Evolutionary conservation across 2,888 invertebrate genomes (phyloP).

Genomic region (Cephus runcator): DNA sequence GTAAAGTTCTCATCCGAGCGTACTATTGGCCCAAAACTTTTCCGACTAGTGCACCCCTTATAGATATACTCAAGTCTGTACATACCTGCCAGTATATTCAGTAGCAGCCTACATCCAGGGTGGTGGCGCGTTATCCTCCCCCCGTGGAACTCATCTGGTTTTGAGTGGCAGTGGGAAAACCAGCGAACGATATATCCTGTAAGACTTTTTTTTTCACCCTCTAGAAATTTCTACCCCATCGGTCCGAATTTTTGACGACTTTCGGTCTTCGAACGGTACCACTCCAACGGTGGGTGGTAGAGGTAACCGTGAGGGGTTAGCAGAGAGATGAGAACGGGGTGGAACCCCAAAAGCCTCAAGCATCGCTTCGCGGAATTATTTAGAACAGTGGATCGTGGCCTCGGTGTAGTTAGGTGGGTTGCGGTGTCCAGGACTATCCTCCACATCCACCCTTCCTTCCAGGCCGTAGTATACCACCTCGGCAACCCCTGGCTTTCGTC

Average conservation of each 20-base stretch:
- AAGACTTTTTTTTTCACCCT: background rate
- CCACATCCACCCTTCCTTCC: conserved; percentile 54
- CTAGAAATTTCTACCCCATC: background rate
- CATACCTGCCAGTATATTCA: background rate
- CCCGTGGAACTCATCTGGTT: background rate
- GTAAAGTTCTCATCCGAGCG: background rate
- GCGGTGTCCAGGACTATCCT: conserved; percentile 58
- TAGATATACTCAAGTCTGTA: background rate
- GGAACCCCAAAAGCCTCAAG: conserved; percentile 56
- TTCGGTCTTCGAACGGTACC: background rate
- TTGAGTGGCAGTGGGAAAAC: background rate
- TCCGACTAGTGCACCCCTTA: background rate
- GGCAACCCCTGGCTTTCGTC: conserved; percentile 20
- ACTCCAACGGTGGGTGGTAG: background rate
- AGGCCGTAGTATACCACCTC: conserved; percentile 27
- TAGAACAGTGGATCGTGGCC: conserved; percentile 61
- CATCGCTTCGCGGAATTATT: conserved; percentile 64
- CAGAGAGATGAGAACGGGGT: background rate
- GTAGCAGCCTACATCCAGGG: background rate
- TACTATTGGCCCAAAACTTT: background rate
- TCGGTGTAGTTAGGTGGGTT: conserved; percentile 60
- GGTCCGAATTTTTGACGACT: background rate
- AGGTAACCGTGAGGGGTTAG: background rate
- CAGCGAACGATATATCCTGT: background rate
- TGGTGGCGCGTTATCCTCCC: background rate